Base-by-base conservation (phyloP, 2,113 vertebrate genomes). In the Erinaceus europaeus region DNA sequence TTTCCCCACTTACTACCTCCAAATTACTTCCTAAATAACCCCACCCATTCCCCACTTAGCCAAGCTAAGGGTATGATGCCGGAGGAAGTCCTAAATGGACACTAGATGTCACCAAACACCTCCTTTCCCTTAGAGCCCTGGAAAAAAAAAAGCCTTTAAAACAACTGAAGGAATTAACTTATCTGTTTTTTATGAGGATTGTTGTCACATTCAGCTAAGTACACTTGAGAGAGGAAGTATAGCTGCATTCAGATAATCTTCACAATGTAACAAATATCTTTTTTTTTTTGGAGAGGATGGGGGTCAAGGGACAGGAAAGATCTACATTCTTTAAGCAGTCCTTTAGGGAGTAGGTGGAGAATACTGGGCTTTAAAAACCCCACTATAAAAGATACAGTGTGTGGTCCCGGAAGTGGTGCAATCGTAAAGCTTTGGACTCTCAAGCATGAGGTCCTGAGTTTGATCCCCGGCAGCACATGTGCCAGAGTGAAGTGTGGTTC, bases 91-190 rank as follows among this genome's bases (percentile, higher is more conserved):
- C 73, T 38, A 61, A 90, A 95, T 91, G 20, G 95, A 97, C 97
- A 85, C 97, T 96, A 97, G 97, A 90, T 96, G 97, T 97, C 97
- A 96, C 95, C 97, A 96, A 85, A 94, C 88, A 88, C 96, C 91
- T 93, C 97, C 95, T 96, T 96, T 91, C 69, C 80, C 94, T 96
- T 48, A 34, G 93, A 91, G 91, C 32, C 86, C 15, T 40, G 89
- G 59, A 79, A 90, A n/a, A n/a, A n/a, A n/a, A 44, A 55, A 83
- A 77, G 40, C 73, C 62, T 55, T 93, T 94, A 90, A 94, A 96
- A 96, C 94, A 95, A 91, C 52, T 46, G 68, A 95, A 94, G 82
- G 93, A 96, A 96, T 94, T 92, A 95, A 91, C 93, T 65, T 91
- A 53, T 67, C 78, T 73, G 76, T 57, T 94, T 96, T n/a, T 96